Conservation (phyloP, 1,140 invertebrate species). For the Lysiphlebus fabarum region DNA sequence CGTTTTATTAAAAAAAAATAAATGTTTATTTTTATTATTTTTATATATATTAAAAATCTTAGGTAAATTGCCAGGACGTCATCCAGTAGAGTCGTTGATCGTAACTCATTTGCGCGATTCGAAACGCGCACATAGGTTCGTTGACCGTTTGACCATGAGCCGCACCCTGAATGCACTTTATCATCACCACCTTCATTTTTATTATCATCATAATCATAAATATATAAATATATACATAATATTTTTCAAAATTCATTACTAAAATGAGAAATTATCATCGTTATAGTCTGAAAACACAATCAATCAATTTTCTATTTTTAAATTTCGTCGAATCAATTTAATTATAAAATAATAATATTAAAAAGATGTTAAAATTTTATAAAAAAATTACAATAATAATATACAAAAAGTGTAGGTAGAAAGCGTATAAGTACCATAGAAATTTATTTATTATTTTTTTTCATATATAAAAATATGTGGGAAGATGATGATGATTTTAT, state of each 20-base stretch:
- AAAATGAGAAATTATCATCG: too few species aligned
- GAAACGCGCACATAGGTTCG: constrained; percentile 30
- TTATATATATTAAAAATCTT: too few species aligned
- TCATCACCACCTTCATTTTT: background rate
- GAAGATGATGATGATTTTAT: too few species aligned
- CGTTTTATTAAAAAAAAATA: too few species aligned
- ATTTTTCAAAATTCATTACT: too few species aligned
- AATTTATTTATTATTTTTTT: background rate
- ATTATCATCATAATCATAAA: too few species aligned
- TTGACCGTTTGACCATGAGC: constrained; percentile 52
- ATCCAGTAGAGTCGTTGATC: constrained; percentile 18
- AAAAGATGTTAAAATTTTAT: background rate
- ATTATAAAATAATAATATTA: too few species aligned
- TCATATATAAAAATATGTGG: background rate
- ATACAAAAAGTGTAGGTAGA: constrained; percentile 27
- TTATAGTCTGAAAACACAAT: too few species aligned
- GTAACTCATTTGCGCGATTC: constrained; percentile 16
- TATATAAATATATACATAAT: too few species aligned
- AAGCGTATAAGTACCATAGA: background rate
- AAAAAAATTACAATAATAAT: constrained; percentile 25
- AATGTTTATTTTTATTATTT: too few species aligned
- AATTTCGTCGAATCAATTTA: too few species aligned
- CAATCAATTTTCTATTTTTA: too few species aligned
- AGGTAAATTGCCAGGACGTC: constrained; percentile 27
- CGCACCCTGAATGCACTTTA: constrained; percentile 43